Percentiles rank a stretch among this genome's conserved stretches.
Evolutionary conservation across 2,797 vertebrate genomes (phyloP).

Genomic region (Microctenopoma stevenorrisi): DNA sequence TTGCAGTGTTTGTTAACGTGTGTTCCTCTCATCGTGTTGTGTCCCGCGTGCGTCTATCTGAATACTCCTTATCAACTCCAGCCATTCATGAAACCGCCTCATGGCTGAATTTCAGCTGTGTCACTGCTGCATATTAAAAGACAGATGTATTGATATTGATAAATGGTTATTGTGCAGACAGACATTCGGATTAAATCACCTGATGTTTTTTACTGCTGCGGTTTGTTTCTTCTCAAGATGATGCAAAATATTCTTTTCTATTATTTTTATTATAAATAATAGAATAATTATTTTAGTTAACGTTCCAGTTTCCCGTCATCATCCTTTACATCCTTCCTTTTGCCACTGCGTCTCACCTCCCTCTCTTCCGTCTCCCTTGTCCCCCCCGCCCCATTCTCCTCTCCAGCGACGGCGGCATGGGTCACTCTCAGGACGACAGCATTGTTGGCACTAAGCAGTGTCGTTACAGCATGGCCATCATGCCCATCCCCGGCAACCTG

Average conservation of each 20-base stretch:
- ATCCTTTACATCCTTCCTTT: background rate
- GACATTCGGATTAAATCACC: slow-evolving; percentile 53
- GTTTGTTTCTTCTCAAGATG: slow-evolving; percentile 19
- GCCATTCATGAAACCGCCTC: slow-evolving; percentile 41
- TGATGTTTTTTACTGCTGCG: background rate
- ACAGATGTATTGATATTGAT: slow-evolving; percentile 16
- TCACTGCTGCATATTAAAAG: slow-evolving; percentile 47
- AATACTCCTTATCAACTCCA: slow-evolving; percentile 46
- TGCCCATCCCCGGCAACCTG: slow-evolving; percentile 94
- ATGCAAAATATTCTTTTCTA: slow-evolving; percentile 10
- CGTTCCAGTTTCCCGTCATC: background rate
- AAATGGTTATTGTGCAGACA: slow-evolving; percentile 34
- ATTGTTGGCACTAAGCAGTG: slow-evolving; percentile 96
- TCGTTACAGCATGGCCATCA: slow-evolving; percentile 94
- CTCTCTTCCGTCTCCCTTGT: background rate
- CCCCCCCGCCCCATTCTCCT: background rate
- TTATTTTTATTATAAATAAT: background rate
- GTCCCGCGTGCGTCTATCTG: slow-evolving; percentile 22
- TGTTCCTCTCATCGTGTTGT: slow-evolving; percentile 30
- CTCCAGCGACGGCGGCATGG: slow-evolving; percentile 90
- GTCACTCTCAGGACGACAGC: slow-evolving; percentile 98
- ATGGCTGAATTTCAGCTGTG: slow-evolving; percentile 38
- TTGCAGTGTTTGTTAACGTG: slow-evolving; percentile 13
- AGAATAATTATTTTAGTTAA: background rate
- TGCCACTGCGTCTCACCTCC: background rate